Evolutionary conservation across 2,113 vertebrate genomes (phyloP), one percentile per base, ranked within the genome.

Genomic region (Turdus rufiventris): DNA sequence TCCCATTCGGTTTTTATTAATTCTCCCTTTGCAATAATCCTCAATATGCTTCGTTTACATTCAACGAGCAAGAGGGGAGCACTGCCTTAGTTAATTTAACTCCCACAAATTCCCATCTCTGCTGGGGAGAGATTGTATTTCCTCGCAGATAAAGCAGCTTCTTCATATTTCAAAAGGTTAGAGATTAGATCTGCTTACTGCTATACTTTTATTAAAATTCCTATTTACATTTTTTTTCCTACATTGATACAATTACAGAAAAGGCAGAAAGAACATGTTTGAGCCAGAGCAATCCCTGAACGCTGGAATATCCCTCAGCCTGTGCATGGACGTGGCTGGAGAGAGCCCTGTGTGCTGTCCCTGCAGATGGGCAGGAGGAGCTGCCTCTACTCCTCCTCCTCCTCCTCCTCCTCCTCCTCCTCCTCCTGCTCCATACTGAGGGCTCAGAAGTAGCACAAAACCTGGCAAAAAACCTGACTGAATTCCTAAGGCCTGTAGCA

Each of bases 131-230:
- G 86, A 87, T 76, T 93, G 87, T 76, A 77, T 75, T 94, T 93
- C 91, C 61, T 61, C 7, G 2, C 73, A 85, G 93, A 95, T 91
- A 91, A 88, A 94, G 89, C 74, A 85, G 84, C 93, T 92, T 85
- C 91, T 82, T 95, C 93, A 65, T 95, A 91, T 95, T 96, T 96
- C 74, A 79, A 94, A 93, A 94, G 93, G 93, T 94, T 94, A 91
- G 66, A 95, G 95, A 96, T 97, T 95, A 94, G 82, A 94, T 96
- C 95, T 95, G 50, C 70, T 91, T 89, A 54, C 71, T 65, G 84
- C 85, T 88, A 75, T 9, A 57, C 89, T 97, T 95, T 96, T 97
- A 95, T 94, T 95, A 95, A 94, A 94, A 93, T 79, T 76, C 63
- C 71, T 54, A 76, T 94, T 97, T 94, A 76, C 89, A 26, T 93